Conservation (phyloP, 2,888 invertebrate genomes). For the Deroplatys truncata region DNA sequence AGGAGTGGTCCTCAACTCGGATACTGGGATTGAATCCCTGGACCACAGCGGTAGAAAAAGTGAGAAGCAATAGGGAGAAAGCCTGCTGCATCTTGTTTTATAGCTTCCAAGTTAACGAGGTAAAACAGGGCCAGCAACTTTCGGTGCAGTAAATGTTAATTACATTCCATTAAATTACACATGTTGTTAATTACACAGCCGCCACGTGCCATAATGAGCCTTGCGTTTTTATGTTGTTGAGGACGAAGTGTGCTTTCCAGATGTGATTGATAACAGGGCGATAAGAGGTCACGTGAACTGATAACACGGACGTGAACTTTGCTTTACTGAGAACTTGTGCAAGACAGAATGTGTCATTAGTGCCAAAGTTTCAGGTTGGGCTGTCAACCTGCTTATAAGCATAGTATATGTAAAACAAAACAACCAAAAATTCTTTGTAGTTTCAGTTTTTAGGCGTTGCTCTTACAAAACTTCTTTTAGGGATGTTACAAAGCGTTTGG, state of each 20-base stretch:
- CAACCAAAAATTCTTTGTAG: too few relatives aligned
- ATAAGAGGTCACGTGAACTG: constrained; percentile 1
- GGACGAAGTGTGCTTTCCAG: not conserved
- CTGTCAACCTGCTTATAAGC: too few relatives aligned
- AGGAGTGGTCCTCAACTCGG: too few relatives aligned
- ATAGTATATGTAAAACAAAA: too few relatives aligned
- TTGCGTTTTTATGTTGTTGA: not conserved
- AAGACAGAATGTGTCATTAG: not conserved
- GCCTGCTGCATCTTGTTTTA: too few relatives aligned
- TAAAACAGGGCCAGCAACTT: not conserved
- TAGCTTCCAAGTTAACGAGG: not conserved
- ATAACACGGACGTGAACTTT: not conserved
- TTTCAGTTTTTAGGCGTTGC: too few relatives aligned
- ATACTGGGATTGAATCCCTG: too few relatives aligned
- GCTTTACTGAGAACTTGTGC: not conserved
- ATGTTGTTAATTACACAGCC: not conserved
- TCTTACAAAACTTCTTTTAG: too few relatives aligned
- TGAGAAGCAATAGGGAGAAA: too few relatives aligned
- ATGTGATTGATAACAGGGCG: not conserved
- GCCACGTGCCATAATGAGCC: not conserved
- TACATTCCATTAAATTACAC: not conserved
- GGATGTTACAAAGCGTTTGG: too few relatives aligned
- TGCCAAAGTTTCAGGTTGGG: too few relatives aligned
- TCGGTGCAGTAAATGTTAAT: not conserved
- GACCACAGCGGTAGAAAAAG: too few relatives aligned